Percentiles rank a stretch among this genome's conserved stretches.
These are phyloP conservation scores for Thunnus albacares DNA, from an alignment of 2,797 vertebrate genomes.

Conservation along the genomic window DNA sequence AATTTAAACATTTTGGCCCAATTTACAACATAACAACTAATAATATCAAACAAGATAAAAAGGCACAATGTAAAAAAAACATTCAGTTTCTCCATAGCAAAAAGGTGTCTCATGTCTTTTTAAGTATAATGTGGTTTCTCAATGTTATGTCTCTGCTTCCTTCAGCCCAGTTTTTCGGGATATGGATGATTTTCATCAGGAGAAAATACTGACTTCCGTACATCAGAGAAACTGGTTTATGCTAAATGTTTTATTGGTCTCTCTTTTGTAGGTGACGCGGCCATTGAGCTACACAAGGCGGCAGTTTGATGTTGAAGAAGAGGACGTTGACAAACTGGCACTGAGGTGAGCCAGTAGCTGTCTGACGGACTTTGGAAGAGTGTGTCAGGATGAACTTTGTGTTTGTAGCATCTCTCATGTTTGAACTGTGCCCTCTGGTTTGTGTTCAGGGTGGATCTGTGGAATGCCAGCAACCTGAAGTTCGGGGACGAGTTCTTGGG, in stretches of 20 bases:
- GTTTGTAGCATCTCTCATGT: background rate
- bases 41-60: background rate
- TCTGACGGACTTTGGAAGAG: background rate
- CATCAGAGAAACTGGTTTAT: background rate
- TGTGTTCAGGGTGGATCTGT: slow-evolving; percentile 93
- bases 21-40: background rate
- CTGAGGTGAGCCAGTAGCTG: slow-evolving; percentile 87
- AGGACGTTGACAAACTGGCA: slow-evolving; percentile 97
- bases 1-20: background rate
- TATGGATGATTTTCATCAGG: background rate
- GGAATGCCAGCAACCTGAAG: slow-evolving; percentile 98
- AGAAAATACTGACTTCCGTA: background rate
- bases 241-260: background rate
- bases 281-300: slow-evolving; percentile 96
- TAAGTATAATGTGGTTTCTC: too few relatives aligned
- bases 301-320: slow-evolving; percentile 98
- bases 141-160: background rate
- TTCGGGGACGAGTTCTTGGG: slow-evolving; percentile 98
- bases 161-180: background rate
- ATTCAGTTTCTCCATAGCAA: background rate
- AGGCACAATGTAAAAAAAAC: too few relatives aligned
- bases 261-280: slow-evolving; percentile 89
- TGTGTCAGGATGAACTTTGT: background rate
- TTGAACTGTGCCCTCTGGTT: slow-evolving; percentile 16
- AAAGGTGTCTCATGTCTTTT: background rate